Evolutionary conservation across 1,140 invertebrate species (phyloP).

Genomic region (Tribolium madens): DNA sequence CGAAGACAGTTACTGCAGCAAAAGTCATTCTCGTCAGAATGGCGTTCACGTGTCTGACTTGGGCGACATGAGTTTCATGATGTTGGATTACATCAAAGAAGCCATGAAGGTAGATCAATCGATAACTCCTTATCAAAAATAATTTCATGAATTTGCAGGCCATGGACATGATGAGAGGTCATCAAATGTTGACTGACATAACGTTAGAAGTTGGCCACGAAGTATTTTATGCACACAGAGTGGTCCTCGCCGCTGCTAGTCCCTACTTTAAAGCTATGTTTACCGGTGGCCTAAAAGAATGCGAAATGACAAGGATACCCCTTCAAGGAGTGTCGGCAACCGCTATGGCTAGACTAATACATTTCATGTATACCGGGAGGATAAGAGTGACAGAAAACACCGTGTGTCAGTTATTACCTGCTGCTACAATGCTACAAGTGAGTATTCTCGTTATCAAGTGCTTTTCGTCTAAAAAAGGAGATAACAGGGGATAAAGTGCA

Average conservation of each 20-base stretch:
- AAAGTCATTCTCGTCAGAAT: slow-evolving; percentile 11
- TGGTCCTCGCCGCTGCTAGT: slow-evolving; percentile 92
- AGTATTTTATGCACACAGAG: slow-evolving; percentile 90
- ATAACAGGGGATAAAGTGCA: too few relatives aligned
- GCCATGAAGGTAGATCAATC: slow-evolving; percentile 76
- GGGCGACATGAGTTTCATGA: slow-evolving; percentile 88
- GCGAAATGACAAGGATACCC: slow-evolving; percentile 86
- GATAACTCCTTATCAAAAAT: background rate
- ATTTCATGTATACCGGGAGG: slow-evolving; percentile 93
- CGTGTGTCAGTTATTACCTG: slow-evolving; percentile 89
- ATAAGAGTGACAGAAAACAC: slow-evolving; percentile 90
- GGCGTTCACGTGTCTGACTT: slow-evolving; percentile 65
- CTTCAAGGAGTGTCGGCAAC: slow-evolving; percentile 90
- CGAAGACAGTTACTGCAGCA: slow-evolving; percentile 3
- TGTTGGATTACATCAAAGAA: slow-evolving; percentile 86
- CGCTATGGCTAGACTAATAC: slow-evolving; percentile 84
- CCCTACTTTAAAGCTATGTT: slow-evolving; percentile 98
- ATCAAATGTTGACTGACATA: slow-evolving; percentile 92
- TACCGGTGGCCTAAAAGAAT: slow-evolving; percentile 87
- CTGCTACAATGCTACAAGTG: slow-evolving; percentile 95
- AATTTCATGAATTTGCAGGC: slow-evolving; percentile 68
- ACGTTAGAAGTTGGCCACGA: slow-evolving; percentile 86
- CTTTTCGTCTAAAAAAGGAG: background rate
- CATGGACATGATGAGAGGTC: slow-evolving; percentile 90
- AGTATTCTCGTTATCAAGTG: slow-evolving; percentile 35